Evolutionary conservation across 2,888 invertebrate species (phyloP).

Genomic region (Pecten maximus): DNA sequence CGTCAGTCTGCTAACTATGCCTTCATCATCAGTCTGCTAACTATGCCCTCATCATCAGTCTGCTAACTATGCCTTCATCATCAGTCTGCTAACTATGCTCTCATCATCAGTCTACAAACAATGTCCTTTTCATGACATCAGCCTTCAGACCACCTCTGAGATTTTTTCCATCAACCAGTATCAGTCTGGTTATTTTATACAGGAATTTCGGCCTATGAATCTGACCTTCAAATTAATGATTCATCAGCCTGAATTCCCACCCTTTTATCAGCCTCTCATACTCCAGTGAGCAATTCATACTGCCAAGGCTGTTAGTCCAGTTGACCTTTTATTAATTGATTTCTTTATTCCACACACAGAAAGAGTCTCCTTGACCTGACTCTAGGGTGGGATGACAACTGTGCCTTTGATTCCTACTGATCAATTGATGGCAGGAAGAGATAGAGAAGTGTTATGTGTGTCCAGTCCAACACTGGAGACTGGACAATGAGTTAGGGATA

Average conservation of each 20-base stretch:
- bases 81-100: no score
- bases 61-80: no score
- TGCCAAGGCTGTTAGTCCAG: background rate
- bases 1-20: no score
- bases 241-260: background rate
- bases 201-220: background rate
- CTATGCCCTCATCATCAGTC: no score
- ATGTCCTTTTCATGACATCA: background rate
- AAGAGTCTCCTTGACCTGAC: background rate
- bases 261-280: background rate
- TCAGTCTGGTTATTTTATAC: background rate
- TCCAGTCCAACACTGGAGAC: background rate
- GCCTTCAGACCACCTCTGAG: background rate
- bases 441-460: background rate
- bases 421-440: background rate
- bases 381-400: background rate
- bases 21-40: no score
- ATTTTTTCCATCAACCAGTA: background rate
- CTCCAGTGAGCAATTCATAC: background rate
- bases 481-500: slow-evolving; percentile 8
- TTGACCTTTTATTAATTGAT: background rate
- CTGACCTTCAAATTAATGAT: background rate
- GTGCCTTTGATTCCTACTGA: background rate
- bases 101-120: background rate
- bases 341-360: background rate